Evolutionary conservation across 2,113 vertebrate genomes (phyloP), one percentile per base, ranked within the genome.

Genomic region (Vimba vimba): DNA sequence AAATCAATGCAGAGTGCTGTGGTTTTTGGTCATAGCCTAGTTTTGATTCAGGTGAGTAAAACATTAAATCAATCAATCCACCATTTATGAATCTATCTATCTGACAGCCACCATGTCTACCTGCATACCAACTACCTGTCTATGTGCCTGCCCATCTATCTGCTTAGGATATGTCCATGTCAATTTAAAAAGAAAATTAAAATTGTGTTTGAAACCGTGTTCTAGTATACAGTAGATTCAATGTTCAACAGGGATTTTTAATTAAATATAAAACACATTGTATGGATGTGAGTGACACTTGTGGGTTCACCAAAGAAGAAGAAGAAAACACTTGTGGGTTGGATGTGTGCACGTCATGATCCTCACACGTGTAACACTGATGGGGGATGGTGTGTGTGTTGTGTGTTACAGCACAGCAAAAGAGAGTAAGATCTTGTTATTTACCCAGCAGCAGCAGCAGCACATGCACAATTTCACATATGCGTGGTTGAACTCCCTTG

Each of bases 311-410:
- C 43, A 43, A 43, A 43, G 43, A 43, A 43, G 39, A 9, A 43
- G 39, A 43, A 43, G 43, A 43, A 9, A 43, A 43, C 43, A 43
- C 43, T 43, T 43, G n/a, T 52, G 43, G 25, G 13, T 0, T 30
- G 45, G 78, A 64, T 27, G 13, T 45, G 57, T 80, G 15, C 59
- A 50, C 17, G 10, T 68, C 62, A 82, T n/a, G 62, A 68, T 82
- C 60, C 39, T 69, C 25, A 52, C 80, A 69, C 45, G 27, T 52
- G 62, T 69, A 82, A 82, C 79, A 68, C 79, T 52, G 17, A 69
- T 36, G 62, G 62, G 64, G 62, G 64, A 69, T 69, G 80, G 79
- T 30, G 30, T 64, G 19, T 59, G 57, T 27, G n/a, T 36, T 68
- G 57, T 27, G 80, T 80, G 59, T 45, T 45, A 21, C 57, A 15